phyloP scores from a whole-genome alignment of 2,797 vertebrate genomes.

The Mareca strepera region DNA sequence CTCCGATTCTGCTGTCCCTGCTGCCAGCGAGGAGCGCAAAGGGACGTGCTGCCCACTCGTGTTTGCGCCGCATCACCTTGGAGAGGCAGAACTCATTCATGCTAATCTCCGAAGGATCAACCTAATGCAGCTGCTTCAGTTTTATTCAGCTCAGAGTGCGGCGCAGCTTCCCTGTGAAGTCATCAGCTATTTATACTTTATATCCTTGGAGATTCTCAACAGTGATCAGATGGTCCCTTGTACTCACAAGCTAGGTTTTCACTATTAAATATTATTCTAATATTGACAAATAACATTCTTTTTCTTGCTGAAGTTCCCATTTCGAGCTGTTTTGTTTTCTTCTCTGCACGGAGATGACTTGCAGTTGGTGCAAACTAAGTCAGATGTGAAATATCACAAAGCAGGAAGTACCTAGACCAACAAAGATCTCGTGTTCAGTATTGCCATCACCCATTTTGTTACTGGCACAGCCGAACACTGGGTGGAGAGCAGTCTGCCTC shows the following conservation, averaged over 20 bases:
- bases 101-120: slow-evolving; percentile 65
- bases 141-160: slow-evolving; percentile 66
- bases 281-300: slow-evolving; percentile 36
- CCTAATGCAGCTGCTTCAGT: slow-evolving; percentile 70
- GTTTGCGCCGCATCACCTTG: slow-evolving; percentile 28
- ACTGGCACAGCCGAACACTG: slow-evolving; percentile 43
- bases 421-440: slow-evolving; percentile 49
- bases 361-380: slow-evolving; percentile 15
- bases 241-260: slow-evolving; percentile 50
- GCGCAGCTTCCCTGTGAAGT: slow-evolving; percentile 66
- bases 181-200: slow-evolving; percentile 71
- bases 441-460: slow-evolving; percentile 29
- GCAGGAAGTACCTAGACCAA: slow-evolving; percentile 40
- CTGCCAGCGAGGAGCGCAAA: neutral
- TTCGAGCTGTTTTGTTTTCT: slow-evolving; percentile 17
- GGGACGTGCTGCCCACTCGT: neutral
- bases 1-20: accelerated
- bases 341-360: neutral
- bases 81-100: slow-evolving; percentile 63
- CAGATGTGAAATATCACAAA: neutral
- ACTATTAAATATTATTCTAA: slow-evolving; percentile 14
- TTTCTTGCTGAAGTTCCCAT: neutral
- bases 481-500: slow-evolving; percentile 43
- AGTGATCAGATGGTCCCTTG: slow-evolving; percentile 59
- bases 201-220: slow-evolving; percentile 72